These are phyloP conservation scores for Drosophila saltans DNA, from an alignment of 1,140 invertebrate genomes.

Conservation along the genomic window DNA sequence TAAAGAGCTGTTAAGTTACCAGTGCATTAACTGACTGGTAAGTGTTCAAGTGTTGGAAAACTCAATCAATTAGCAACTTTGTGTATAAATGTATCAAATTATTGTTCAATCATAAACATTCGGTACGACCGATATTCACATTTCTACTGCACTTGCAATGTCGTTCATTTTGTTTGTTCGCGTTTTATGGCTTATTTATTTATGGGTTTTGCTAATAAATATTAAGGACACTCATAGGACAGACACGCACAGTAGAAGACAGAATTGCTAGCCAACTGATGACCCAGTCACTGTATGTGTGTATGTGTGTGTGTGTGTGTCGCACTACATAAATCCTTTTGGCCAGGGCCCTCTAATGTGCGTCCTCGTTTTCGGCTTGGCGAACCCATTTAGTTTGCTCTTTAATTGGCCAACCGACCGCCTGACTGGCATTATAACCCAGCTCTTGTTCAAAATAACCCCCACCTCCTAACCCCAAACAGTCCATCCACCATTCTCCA, in stretches of 20 bases:
- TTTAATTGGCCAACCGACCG: slow-evolving; percentile 20
- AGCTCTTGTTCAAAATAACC: no score
- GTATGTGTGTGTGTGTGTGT: slow-evolving; percentile 10
- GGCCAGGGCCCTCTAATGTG: slow-evolving; percentile 17
- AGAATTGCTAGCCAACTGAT: slow-evolving; percentile 19
- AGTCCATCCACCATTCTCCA: neutral
- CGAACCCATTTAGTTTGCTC: slow-evolving; percentile 11
- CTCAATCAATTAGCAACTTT: neutral
- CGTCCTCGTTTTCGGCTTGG: slow-evolving; percentile 18
- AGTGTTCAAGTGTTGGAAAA: no score
- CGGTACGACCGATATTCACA: neutral
- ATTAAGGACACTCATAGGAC: slow-evolving; percentile 18
- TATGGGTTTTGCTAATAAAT: slow-evolving; percentile 21
- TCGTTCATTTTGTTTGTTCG: slow-evolving; percentile 15
- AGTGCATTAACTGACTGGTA: no score
- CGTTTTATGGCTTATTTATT: slow-evolving; percentile 17
- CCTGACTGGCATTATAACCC: neutral
- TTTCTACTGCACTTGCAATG: slow-evolving; percentile 8
- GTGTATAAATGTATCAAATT: no score
- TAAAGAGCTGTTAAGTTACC: no score
- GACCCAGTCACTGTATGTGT: slow-evolving; percentile 18
- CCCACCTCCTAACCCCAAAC: neutral
- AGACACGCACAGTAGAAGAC: slow-evolving; percentile 22
- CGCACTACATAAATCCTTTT: slow-evolving; percentile 25
- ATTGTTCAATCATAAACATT: slow-evolving; percentile 3